Base-by-base conservation (phyloP, 2,888 invertebrate genomes). In the Agrochola lota region DNA sequence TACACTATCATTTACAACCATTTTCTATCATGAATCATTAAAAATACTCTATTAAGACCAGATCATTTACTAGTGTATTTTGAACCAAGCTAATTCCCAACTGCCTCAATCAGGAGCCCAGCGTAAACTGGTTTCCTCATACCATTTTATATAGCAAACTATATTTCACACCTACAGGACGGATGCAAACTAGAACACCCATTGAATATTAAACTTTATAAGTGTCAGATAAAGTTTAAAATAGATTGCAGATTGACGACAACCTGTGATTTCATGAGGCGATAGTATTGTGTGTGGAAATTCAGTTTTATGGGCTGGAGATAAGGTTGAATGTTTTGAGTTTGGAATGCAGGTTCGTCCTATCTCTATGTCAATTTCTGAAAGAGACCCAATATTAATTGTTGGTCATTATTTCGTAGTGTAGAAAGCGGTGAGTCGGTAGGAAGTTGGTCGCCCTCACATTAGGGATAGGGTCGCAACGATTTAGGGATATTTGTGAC, bases 391-490 rank as follows among this genome's bases (percentile, higher is more conserved):
- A 86, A 92, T 92, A 95, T 95, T 95, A 95, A 95, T 95, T 94
- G 95, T 89, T 85, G 81, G 85, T 92, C 93, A 95, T 95, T 95
- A 95, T 94, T 94, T 90, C 86, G 89, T 91, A 81, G 93, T 91
- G 93, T 94, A 94, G 95, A 95, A 95, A 95, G 94, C 94, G 89
- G 93, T 90, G 83, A 86, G 89, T 88, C 91, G 92, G 94, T 93
- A 94, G 95, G 82, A 75, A 82, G 70, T 94, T 90, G 86, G 84
- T 88, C 91, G 92, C 91, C 91, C 91, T 91, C 90, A 87, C 92
- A 92, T 92, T 93, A 91, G 86, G 86, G 85, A 75, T 90, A 90
- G 85, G 86, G 90, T 90, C 79, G 80, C 92, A 89, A 91, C 83
- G 70, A 79, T 85, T 90, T 90, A 74, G 68, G 66, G 59, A 71